A percentile compares a stretch with the other conserved stretches of the same genome.
phyloP scores from a whole-genome alignment of 2,113 vertebrate genomes.

The Sitta europaea region DNA sequence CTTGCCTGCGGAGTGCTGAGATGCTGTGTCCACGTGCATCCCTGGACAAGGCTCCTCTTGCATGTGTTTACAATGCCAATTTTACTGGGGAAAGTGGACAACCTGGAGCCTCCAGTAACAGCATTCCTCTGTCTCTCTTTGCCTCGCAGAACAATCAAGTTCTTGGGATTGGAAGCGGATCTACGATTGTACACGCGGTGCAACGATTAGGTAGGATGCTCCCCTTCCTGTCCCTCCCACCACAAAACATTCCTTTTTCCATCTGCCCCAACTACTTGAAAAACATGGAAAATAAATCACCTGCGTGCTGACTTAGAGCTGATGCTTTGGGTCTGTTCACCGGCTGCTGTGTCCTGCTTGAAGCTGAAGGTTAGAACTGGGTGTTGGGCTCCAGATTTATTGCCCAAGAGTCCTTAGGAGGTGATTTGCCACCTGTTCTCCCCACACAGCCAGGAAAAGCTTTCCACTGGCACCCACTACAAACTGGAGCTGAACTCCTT shows the following conservation, averaged over 20 bases:
- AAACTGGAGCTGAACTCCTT: background rate
- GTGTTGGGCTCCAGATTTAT: background rate
- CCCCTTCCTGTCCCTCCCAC: background rate
- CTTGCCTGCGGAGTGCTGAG: background rate
- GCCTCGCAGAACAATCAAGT: conserved; percentile 88
- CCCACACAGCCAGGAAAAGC: background rate
- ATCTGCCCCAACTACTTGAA: background rate
- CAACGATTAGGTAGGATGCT: conserved; percentile 84
- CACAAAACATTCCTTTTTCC: background rate
- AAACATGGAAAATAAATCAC: background rate
- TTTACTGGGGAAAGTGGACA: background rate
- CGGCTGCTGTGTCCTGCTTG: background rate
- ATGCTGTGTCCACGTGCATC: background rate
- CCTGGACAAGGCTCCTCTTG: background rate
- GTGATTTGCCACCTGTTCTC: background rate
- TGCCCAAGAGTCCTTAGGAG: background rate
- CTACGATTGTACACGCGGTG: conserved; percentile 93
- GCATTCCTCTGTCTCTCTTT: background rate
- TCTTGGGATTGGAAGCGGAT: conserved; percentile 94
- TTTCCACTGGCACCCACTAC: background rate
- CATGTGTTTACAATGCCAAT: background rate
- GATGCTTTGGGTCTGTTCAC: rapidly evolving
- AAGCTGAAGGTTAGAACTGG: background rate
- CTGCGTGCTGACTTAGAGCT: background rate
- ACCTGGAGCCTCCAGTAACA: background rate